A percentile compares a stretch with the other conserved stretches of the same genome.
Evolutionary conservation across 2,797 vertebrate species (phyloP).

Genomic region (Adrianichthys oophorus): DNA sequence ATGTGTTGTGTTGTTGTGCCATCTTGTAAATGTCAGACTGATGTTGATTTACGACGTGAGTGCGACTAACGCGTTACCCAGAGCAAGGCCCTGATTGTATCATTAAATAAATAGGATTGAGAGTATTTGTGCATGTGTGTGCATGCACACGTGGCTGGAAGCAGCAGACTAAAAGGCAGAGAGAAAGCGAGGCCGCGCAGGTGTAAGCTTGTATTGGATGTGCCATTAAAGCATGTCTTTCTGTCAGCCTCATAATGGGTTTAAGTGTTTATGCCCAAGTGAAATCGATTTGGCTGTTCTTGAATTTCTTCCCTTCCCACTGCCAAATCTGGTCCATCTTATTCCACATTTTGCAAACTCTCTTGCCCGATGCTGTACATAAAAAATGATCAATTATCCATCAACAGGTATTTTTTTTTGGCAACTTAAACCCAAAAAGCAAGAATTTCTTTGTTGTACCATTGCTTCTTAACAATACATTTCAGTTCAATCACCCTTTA

Average conservation of each 20-base stretch:
- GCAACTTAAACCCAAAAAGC: not conserved
- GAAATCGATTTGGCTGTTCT: slow-evolving; percentile 37
- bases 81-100: slow-evolving; percentile 28
- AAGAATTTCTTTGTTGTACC: too few species aligned
- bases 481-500: too few species aligned
- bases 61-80: slow-evolving; percentile 14
- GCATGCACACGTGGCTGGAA: not conserved
- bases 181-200: slow-evolving; percentile 8
- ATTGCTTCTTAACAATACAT: too few species aligned
- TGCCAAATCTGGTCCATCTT: slow-evolving; percentile 8
- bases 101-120: slow-evolving; percentile 37
- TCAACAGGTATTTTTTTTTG: not conserved
- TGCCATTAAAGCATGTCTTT: slow-evolving; percentile 24
- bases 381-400: not conserved
- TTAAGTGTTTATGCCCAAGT: slow-evolving; percentile 49
- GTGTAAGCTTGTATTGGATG: slow-evolving; percentile 26
- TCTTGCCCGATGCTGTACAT: not conserved
- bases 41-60: slow-evolving; percentile 44
- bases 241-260: slow-evolving; percentile 39
- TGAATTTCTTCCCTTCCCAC: slow-evolving; percentile 9
- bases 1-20: slow-evolving; percentile 9
- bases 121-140: slow-evolving; percentile 9
- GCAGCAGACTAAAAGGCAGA: not conserved
- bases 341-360: not conserved
- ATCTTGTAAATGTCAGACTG: slow-evolving; percentile 23